Conservation (phyloP, 2,113 vertebrate species). For the Chionodraco myersi region DNA sequence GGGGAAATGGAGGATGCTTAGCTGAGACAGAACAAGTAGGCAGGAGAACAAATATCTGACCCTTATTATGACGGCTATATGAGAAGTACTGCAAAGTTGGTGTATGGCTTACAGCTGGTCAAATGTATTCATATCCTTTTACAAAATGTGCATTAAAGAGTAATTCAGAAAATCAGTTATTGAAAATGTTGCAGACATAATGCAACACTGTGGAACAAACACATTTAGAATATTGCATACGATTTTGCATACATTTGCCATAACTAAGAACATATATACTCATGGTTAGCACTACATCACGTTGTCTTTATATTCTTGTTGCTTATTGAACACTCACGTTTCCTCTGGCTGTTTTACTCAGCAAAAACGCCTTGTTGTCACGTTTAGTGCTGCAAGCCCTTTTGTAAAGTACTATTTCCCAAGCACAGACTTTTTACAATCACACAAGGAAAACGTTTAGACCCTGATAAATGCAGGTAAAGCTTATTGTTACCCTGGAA, state of each 20-base stretch:
- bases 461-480: neutral
- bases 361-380: no score
- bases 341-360: neutral
- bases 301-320: neutral
- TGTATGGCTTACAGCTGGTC: neutral
- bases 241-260: neutral
- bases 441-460: neutral
- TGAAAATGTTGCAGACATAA: neutral
- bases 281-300: neutral
- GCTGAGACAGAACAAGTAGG: constrained; percentile 10
- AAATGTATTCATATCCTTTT: neutral
- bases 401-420: neutral
- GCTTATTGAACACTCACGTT: neutral
- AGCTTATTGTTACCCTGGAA: neutral
- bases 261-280: neutral
- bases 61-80: constrained; percentile 8
- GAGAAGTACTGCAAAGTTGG: neutral
- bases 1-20: constrained; percentile 1
- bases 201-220: neutral
- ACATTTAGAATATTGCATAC: neutral
- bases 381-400: no score
- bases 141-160: no score
- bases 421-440: neutral
- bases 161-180: neutral
- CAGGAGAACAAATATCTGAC: constrained; percentile 15